Percentiles rank a stretch among this genome's conserved stretches.
Conservation (phyloP, 2,888 invertebrate species). For the Cyrtodaria siliqua region DNA sequence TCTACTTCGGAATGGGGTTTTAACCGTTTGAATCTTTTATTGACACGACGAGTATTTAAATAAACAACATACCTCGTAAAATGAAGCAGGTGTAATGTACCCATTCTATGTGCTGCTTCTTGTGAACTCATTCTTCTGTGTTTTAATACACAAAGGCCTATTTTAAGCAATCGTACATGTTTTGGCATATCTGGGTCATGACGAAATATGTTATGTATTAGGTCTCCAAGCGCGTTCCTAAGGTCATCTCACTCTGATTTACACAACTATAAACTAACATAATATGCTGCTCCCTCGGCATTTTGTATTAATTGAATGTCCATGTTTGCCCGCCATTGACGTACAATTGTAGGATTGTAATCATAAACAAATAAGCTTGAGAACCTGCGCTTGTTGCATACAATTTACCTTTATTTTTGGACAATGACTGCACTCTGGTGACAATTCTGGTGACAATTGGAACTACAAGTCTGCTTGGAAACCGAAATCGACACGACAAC, state of each 20-base stretch:
- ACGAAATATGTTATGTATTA: conserved; percentile 19
- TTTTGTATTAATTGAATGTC: conserved; percentile 42
- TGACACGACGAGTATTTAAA: no score
- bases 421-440: conserved; percentile 2
- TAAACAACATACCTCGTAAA: no score
- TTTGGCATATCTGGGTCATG: conserved; percentile 14
- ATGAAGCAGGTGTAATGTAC: conserved; percentile 31
- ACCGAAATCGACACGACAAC: conserved; percentile 18
- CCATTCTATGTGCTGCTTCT: conserved; percentile 46
- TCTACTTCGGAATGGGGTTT: no score
- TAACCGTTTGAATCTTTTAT: no score
- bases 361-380: conserved; percentile 17
- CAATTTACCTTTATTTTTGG: conserved; percentile 36
- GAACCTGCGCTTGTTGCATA: conserved; percentile 21
- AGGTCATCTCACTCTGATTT: conserved; percentile 45
- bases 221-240: conserved; percentile 24
- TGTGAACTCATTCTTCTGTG: conserved; percentile 37
- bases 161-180: conserved; percentile 18
- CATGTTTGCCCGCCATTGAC: conserved; percentile 52
- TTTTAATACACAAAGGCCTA: conserved; percentile 46
- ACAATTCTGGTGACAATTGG: conserved; percentile 5
- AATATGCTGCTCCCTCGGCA: conserved; percentile 51
- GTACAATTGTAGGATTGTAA: conserved; percentile 32
- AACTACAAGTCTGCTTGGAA: conserved; percentile 18
- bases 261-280: conserved; percentile 44